Evolutionary conservation across 2,888 invertebrate genomes (phyloP).

Genomic region (Lepidochrysops patricia): DNA sequence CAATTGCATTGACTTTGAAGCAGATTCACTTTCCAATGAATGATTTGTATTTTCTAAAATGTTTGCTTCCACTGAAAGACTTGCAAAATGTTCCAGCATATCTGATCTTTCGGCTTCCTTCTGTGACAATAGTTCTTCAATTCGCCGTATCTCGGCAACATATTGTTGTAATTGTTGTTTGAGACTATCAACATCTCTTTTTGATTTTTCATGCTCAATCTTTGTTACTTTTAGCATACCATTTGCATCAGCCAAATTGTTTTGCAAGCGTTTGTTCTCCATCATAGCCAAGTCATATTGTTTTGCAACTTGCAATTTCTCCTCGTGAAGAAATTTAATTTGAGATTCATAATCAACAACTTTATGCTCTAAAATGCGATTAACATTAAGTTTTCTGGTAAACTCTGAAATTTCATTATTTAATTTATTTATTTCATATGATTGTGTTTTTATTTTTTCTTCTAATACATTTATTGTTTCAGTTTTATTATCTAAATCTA

Average conservation of each 20-base stretch:
- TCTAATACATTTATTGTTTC: conserved; percentile 79
- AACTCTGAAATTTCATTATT: conserved; percentile 73
- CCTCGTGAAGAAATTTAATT: conserved; percentile 72
- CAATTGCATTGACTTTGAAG: conserved; percentile 77
- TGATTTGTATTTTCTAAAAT: conserved; percentile 86
- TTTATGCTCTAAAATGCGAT: conserved; percentile 64
- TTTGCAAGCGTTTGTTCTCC: conserved; percentile 83
- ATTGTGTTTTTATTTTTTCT: conserved; percentile 76
- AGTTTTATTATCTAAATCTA: conserved; percentile 82
- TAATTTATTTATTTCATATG: conserved; percentile 66
- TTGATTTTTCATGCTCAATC: conserved; percentile 79
- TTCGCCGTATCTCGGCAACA: conserved; percentile 85
- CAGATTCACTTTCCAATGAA: conserved; percentile 84
- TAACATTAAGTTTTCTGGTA: conserved; percentile 66
- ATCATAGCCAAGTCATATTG: conserved; percentile 75
- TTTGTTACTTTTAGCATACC: conserved; percentile 77
- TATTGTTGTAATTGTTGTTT: conserved; percentile 87
- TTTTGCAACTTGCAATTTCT: conserved; percentile 70
- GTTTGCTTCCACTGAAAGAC: conserved; percentile 84
- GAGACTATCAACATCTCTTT: conserved; percentile 81
- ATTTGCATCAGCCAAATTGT: conserved; percentile 78
- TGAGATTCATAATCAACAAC: conserved; percentile 68
- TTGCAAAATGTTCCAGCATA: conserved; percentile 86
- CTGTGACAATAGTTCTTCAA: conserved; percentile 82
- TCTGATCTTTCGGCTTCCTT: conserved; percentile 87